Evolutionary conservation across 2,888 invertebrate species (phyloP), one percentile per base, ranked within the genome.

Genomic region (Drosophila picticornis): DNA sequence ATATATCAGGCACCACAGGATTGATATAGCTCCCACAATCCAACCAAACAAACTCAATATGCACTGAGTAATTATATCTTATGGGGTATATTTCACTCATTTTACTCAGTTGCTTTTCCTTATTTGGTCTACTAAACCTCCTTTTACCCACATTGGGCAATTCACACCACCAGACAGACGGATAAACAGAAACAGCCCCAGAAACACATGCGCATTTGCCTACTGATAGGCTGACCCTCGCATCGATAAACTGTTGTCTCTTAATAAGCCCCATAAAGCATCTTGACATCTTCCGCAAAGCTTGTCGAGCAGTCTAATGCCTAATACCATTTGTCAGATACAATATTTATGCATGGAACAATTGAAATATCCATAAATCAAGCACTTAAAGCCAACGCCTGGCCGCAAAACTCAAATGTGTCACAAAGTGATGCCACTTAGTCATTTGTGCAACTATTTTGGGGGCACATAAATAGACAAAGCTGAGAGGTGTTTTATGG

Each of bases 321-420:
- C 84, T 88, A 84, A 88, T 84, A 73, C 89, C 89, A 84, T 88
- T 88, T 84, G 84, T 84, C 84, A 84, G 89, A 79, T 84, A 60
- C 84, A 86, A 84, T 88, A 84, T 84, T 84, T 84, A 84, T 84
- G 84, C 75, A 86, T 81, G 74, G 65, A 75, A 72, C 88, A 85
- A 85, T 85, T 89, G 88, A 87, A 84, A 82, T 77, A 75, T 75
- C 77, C 75, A 85, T 85, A 85, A 85, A 89, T 85, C 84, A 85
- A 84, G 80, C 75, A 89, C 89, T 88, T 88, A 82, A 78, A 67
- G 71, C 82, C 79, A 75, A 81, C 79, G 87, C 76, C 77, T 61
- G 58, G 73, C 73, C 77, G 59, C 78, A 72, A 66, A 62, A 62
- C 72, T 62, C 65, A 56, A 77, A 79, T 72, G 63, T 79, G 79